Evolutionary conservation across 2,888 invertebrate species (phyloP), one percentile per base, ranked within the genome.

Genomic region (Chymomyza caudatula): DNA sequence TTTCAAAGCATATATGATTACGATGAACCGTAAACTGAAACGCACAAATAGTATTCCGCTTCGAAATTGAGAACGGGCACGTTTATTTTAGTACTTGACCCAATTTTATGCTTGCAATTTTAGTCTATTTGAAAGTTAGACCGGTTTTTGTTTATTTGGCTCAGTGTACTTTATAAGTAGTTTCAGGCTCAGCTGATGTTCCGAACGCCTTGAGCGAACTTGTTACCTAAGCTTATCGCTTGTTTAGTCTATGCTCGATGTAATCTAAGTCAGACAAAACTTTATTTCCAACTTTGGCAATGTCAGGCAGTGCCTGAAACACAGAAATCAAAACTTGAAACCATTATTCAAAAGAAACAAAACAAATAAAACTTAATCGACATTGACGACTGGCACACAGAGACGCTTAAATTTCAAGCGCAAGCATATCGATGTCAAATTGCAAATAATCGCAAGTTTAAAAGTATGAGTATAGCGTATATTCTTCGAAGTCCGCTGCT

Each of bases 371-470:
- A 17, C 1, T 47, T 47, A 17, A 47, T 15, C 15, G 44, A 47
- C 44, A 17, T 47, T 47, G 44, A 15, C 44, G 44, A 4, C 44
- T 15, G 1, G 44, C 44, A 47, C 44, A 17, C 15, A 47, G 44
- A 17, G 44, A 5, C 15, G 17, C 44, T 47, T 15, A 17, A 15
- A 17, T 47, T 65, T 60, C 51, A 51, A 13, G 44, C 44, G 51
- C 13, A 60, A 58, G 58, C 60, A 63, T 67, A 77, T 75, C 79
- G 77, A 73, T 80, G 78, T 83, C 80, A 83, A 83, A 80, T 80
- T 69, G 74, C 65, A 79, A 73, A 82, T 74, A 76, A 74, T 69
- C 67, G 42, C 63, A 56, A 62, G 59, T 72, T 42, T 44, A 60
- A 69, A 67, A 67, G 56, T 42, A 67, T 63, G 67, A 57, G 69